Evolutionary conservation across 2,797 vertebrate species (phyloP).

Genomic region (Otolemur crassicaudatus): DNA sequence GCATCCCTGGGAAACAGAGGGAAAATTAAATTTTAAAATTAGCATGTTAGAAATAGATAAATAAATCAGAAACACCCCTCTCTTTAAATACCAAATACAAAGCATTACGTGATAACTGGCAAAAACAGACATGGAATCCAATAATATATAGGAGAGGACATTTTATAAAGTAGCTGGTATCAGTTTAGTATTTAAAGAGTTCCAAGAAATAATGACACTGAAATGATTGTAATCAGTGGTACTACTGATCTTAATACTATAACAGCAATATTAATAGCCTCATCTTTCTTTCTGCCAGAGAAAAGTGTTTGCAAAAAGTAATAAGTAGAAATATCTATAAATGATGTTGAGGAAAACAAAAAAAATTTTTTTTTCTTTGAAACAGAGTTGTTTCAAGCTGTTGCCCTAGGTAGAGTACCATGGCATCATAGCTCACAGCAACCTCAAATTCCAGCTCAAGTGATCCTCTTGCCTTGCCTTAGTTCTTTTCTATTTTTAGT

Average conservation of each 20-base stretch:
- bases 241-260: background rate
- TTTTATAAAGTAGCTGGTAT: background rate
- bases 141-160: background rate
- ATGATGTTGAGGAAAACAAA: background rate
- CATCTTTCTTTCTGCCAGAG: background rate
- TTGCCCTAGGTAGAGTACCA: too few relatives aligned
- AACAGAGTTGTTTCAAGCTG: too few relatives aligned
- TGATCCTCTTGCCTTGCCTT: too few relatives aligned
- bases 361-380: background rate
- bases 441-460: too few relatives aligned
- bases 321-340: background rate
- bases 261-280: constrained; percentile 7
- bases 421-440: too few relatives aligned
- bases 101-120: background rate
- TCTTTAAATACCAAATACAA: constrained; percentile 30
- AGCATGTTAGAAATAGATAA: background rate
- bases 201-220: background rate
- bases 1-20: background rate
- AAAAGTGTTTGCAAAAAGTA: background rate
- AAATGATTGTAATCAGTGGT: constrained; percentile 10
- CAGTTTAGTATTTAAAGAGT: constrained; percentile 4
- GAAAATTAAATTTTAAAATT: constrained; percentile 29
- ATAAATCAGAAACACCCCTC: background rate
- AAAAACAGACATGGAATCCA: background rate
- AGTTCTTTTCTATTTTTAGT: too few relatives aligned